phyloP scores from a whole-genome alignment of 2,888 invertebrate species.

The Campopleginae sp. region DNA sequence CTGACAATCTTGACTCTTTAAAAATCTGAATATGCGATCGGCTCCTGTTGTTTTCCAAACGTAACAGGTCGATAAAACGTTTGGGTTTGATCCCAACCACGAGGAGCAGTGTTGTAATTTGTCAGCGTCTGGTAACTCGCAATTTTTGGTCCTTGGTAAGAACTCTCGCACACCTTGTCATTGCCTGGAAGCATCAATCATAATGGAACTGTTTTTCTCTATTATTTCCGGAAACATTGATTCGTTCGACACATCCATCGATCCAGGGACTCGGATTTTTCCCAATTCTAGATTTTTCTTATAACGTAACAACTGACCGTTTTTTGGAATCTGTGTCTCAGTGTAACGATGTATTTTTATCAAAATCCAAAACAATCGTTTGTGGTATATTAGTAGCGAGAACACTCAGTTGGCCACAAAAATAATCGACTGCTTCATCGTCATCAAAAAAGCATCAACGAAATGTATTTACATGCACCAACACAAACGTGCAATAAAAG shows the following conservation, averaged over 20 bases:
- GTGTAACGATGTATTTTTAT: too few relatives aligned
- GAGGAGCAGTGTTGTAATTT: constrained; percentile 93
- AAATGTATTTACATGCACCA: background rate
- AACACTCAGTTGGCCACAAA: background rate
- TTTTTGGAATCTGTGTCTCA: background rate
- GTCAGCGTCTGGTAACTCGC: constrained; percentile 83
- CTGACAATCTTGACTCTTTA: constrained; percentile 67
- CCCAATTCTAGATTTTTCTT: background rate
- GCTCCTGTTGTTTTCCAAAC: constrained; percentile 86
- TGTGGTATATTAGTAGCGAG: background rate
- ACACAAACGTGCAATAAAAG: background rate
- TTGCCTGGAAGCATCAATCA: constrained; percentile 70
- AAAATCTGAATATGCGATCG: constrained; percentile 81
- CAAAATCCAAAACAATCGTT: too few relatives aligned
- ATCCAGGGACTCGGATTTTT: too few relatives aligned
- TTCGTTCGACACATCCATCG: background rate
- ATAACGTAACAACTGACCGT: background rate
- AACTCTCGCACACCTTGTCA: constrained; percentile 75
- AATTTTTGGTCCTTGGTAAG: constrained; percentile 81
- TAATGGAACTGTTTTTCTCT: background rate
- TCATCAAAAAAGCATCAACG: background rate
- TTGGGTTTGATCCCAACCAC: constrained; percentile 91
- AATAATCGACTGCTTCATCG: background rate
- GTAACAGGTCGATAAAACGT: constrained; percentile 90
- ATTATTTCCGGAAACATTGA: background rate